These are phyloP conservation scores for Synergus itoensis DNA, from an alignment of 2,888 invertebrate genomes.

Conservation along the genomic window DNA sequence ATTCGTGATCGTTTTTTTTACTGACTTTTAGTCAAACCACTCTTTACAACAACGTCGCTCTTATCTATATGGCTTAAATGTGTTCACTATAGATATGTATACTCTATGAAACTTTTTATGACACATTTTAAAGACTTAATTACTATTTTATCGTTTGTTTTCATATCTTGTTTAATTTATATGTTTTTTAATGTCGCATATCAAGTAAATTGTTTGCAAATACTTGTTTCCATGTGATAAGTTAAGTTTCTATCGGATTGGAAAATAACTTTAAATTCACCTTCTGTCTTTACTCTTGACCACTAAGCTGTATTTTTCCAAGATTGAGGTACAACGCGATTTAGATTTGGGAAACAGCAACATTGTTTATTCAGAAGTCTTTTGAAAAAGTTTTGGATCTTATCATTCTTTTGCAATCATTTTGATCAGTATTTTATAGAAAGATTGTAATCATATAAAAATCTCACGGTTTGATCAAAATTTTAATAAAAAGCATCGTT, in stretches of 20 bases:
- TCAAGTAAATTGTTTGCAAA: neutral
- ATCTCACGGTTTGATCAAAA: too few species aligned
- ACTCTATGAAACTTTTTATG: neutral
- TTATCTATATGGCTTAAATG: neutral
- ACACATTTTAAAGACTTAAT: neutral
- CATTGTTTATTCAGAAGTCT: neutral
- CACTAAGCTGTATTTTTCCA: neutral
- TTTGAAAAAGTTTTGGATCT: neutral
- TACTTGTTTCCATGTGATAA: neutral
- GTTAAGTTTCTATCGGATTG: neutral
- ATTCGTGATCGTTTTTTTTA: neutral
- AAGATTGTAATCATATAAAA: too few species aligned
- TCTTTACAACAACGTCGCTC: neutral
- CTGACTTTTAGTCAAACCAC: slow-evolving; percentile 20
- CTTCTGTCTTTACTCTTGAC: neutral
- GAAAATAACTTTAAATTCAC: neutral
- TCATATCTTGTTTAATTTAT: neutral
- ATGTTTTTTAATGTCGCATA: neutral
- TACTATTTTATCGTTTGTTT: neutral
- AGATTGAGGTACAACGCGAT: neutral
- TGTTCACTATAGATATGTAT: neutral
- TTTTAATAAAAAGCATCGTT: too few species aligned
- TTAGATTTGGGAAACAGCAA: neutral
- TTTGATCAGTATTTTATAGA: too few species aligned
- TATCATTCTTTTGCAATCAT: neutral